Percentiles rank a stretch among this genome's conserved stretches.
phyloP scores from a whole-genome alignment of 2,888 invertebrate species.

The Polyommatus iphigenia region DNA sequence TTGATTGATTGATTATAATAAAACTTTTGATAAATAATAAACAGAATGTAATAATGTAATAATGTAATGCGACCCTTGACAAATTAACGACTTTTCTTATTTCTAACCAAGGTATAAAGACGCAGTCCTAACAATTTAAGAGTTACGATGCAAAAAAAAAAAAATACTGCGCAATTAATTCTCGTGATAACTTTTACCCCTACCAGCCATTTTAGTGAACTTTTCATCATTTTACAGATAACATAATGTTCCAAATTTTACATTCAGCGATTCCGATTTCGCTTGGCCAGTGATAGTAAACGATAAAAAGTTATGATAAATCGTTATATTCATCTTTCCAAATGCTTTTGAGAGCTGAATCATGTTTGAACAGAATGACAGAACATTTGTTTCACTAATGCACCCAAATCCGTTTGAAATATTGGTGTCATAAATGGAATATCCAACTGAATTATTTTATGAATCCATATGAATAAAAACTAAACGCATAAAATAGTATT shows the following conservation, averaged over 20 bases:
- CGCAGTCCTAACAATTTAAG: too few relatives aligned
- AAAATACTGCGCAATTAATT: too few relatives aligned
- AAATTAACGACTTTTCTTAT: too few relatives aligned
- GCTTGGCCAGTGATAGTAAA: not conserved
- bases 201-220: not conserved
- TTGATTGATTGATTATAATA: too few relatives aligned
- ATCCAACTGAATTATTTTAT: not conserved
- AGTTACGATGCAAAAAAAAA: too few relatives aligned
- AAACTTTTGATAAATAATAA: too few relatives aligned
- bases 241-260: not conserved
- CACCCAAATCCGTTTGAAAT: constrained; percentile 15
- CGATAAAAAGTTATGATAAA: constrained; percentile 15
- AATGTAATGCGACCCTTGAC: too few relatives aligned
- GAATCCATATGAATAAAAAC: not conserved
- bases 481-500: too few relatives aligned
- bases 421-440: not conserved
- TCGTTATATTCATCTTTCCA: not conserved
- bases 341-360: constrained; percentile 5
- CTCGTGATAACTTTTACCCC: too few relatives aligned
- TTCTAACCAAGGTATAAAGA: too few relatives aligned
- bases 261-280: not conserved
- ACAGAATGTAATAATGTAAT: too few relatives aligned
- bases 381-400: constrained; percentile 10
- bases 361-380: constrained; percentile 9
- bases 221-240: not conserved